A percentile compares a stretch with the other conserved stretches of the same genome.
These are phyloP conservation scores for Thysanoteuthis rhombus DNA, from an alignment of 2,888 invertebrate species.

Conservation along the genomic window DNA sequence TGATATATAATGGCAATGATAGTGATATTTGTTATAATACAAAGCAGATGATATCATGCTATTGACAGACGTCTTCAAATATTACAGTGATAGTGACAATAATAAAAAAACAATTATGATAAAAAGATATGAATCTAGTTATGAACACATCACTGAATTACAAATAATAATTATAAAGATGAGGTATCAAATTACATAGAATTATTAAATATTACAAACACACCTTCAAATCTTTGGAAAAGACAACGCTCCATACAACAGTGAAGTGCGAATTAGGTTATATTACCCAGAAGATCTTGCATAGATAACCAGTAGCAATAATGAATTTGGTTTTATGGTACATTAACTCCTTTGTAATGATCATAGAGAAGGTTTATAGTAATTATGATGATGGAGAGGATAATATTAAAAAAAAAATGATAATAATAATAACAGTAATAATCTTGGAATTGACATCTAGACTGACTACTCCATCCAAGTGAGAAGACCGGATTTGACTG, in stretches of 20 bases:
- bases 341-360: no score
- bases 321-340: no score
- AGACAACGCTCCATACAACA: accelerated
- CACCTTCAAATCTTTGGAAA: no score
- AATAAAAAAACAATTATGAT: background rate
- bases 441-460: no score
- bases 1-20: background rate
- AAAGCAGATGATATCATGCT: background rate
- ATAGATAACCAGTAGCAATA: no score
- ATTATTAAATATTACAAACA: background rate
- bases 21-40: background rate
- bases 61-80: background rate
- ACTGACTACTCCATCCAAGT: no score
- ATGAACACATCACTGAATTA: background rate
- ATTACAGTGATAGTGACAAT: background rate
- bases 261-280: background rate
- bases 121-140: background rate
- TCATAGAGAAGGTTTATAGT: no score
- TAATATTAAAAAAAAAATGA: no score
- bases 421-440: no score
- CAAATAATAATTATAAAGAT: background rate
- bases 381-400: no score
- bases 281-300: background rate
- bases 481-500: no score
- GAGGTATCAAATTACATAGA: background rate